These are phyloP conservation scores for Lophotis ruficrista DNA, from an alignment of 2,113 vertebrate genomes.

Conservation along the genomic window DNA sequence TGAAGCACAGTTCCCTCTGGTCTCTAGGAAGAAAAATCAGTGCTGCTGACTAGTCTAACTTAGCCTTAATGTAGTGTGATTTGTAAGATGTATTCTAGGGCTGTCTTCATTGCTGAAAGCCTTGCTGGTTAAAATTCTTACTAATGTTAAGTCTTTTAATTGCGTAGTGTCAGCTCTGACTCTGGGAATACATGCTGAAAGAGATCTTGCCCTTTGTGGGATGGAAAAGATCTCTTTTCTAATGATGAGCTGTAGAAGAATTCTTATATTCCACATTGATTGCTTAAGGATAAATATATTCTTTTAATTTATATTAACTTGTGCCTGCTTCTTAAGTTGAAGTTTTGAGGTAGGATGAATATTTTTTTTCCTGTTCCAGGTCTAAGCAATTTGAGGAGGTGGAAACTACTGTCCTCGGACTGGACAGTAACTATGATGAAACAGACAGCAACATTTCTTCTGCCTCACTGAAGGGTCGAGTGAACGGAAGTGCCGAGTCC, in stretches of 20 bases:
- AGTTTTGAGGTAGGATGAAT: neutral
- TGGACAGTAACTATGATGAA: conserved; percentile 43
- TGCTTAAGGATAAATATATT: neutral
- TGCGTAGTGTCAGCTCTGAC: neutral
- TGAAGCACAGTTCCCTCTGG: neutral
- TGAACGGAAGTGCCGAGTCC: conserved; percentile 65
- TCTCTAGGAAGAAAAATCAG: neutral
- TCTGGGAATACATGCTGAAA: neutral
- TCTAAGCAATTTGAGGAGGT: conserved; percentile 49
- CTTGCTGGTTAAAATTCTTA: neutral
- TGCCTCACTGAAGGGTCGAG: conserved; percentile 64
- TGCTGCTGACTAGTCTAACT: neutral
- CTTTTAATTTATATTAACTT: neutral
- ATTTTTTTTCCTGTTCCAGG: conserved; percentile 21
- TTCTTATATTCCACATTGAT: neutral
- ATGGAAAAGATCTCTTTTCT: neutral
- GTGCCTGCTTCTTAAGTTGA: neutral
- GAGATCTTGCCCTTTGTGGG: neutral
- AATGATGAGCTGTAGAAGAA: neutral
- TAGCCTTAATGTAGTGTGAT: neutral
- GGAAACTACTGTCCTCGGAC: neutral
- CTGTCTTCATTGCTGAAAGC: neutral
- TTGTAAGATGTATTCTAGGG: neutral
- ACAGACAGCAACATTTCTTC: conserved; percentile 67
- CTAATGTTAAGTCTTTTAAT: neutral